Evolutionary conservation across 2,797 vertebrate species (phyloP).

Genomic region (Pipistrellus pygmaeus): DNA sequence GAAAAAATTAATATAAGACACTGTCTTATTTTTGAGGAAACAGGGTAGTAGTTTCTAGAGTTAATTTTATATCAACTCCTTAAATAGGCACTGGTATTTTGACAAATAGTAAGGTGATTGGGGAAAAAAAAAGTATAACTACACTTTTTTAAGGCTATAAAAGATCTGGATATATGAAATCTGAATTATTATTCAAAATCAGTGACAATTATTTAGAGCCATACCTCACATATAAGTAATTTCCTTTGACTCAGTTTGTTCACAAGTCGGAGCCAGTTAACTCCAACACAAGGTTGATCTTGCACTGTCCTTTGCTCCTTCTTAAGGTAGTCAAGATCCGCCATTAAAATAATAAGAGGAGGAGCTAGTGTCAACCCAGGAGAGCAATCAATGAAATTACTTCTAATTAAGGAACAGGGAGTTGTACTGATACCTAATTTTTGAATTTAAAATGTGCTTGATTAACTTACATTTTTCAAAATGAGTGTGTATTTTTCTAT

Average conservation of each 20-base stretch:
- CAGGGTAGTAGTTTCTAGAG: neutral
- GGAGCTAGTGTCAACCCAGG: neutral
- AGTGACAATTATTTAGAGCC: neutral
- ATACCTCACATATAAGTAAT: neutral
- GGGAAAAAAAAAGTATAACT: neutral
- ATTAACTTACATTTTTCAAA: constrained; percentile 17
- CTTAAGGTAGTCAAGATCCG: neutral
- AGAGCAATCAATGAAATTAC: neutral
- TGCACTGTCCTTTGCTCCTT: neutral
- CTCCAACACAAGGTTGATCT: neutral
- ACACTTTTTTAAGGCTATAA: neutral
- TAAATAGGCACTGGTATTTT: neutral
- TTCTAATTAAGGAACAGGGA: neutral
- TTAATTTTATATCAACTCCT: neutral
- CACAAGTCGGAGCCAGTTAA: neutral
- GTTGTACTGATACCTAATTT: neutral
- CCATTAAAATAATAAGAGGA: neutral
- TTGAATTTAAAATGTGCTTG: neutral
- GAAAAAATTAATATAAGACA: no score
- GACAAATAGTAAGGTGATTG: neutral
- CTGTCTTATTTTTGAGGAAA: no score
- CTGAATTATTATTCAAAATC: constrained; percentile 14
- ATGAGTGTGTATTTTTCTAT: neutral
- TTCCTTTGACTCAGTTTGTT: neutral
- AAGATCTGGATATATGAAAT: neutral